Conservation (phyloP, 2,888 invertebrate species). For the Pollenia griseotomentosa region DNA sequence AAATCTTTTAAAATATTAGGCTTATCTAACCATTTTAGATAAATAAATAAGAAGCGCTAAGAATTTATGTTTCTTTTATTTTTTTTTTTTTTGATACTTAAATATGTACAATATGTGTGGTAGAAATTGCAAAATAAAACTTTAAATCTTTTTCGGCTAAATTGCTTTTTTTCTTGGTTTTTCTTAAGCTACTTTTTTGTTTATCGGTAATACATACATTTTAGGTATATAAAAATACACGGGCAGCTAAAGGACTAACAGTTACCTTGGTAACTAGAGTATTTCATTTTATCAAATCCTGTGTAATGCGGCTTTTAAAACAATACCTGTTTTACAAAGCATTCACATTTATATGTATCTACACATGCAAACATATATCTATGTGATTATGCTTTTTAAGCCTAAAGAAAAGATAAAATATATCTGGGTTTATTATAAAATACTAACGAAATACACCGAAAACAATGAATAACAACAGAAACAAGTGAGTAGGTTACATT, state of each 20-base stretch:
- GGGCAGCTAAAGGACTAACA: not conserved
- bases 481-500: not conserved
- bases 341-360: not conserved
- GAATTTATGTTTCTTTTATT: no score
- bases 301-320: conserved; percentile 3
- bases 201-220: no score
- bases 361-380: not conserved
- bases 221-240: conserved; percentile 6
- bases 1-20: no score
- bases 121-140: no score
- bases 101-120: no score
- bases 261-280: conserved; percentile 22
- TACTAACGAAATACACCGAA: not conserved
- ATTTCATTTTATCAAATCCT: conserved; percentile 40
- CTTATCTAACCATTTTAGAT: no score
- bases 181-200: no score
- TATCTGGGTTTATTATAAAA: conserved; percentile 9
- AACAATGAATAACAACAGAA: not conserved
- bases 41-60: no score
- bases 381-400: not conserved
- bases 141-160: no score
- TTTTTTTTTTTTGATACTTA: no score
- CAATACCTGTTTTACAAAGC: not conserved
- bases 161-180: no score
- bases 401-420: conserved; percentile 2